Percentiles rank a stretch among this genome's conserved stretches.
Evolutionary conservation across 1,140 invertebrate species (phyloP).

Genomic region (Luehdorfia chinensis): DNA sequence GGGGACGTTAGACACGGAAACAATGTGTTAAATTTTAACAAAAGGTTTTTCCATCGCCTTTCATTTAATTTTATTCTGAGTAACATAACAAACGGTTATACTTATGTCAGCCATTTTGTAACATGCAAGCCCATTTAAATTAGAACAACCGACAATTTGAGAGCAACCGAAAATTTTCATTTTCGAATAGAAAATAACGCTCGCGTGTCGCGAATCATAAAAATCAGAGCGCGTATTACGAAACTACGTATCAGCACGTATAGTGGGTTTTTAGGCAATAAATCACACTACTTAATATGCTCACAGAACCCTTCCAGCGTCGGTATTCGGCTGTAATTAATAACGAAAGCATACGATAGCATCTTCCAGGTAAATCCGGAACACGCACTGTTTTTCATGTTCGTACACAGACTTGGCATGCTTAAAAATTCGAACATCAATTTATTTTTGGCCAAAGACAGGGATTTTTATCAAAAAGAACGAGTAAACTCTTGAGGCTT

Average conservation of each 20-base stretch:
- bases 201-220: slow-evolving; percentile 40
- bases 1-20: too few species aligned
- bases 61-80: too few species aligned
- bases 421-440: neutral
- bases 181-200: slow-evolving; percentile 13
- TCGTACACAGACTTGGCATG: slow-evolving; percentile 5
- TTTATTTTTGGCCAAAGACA: too few species aligned
- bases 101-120: too few species aligned
- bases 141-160: slow-evolving; percentile 15
- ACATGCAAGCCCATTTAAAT: slow-evolving; percentile 15
- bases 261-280: slow-evolving; percentile 29
- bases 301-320: slow-evolving; percentile 37
- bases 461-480: too few species aligned
- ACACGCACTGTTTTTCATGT: slow-evolving; percentile 25
- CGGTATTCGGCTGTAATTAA: slow-evolving; percentile 43
- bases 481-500: too few species aligned
- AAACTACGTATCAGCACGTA: slow-evolving; percentile 43
- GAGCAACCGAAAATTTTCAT: slow-evolving; percentile 13
- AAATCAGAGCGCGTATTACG: slow-evolving; percentile 34
- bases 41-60: too few species aligned
- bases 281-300: slow-evolving; percentile 39
- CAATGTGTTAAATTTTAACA: too few species aligned
- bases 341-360: slow-evolving; percentile 38
- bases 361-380: slow-evolving; percentile 28
- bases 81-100: too few species aligned